Percentiles rank a stretch among this genome's conserved stretches.
These are phyloP conservation scores for Phyllopteryx taeniolatus DNA, from an alignment of 2,113 vertebrate genomes.

Conservation along the genomic window DNA sequence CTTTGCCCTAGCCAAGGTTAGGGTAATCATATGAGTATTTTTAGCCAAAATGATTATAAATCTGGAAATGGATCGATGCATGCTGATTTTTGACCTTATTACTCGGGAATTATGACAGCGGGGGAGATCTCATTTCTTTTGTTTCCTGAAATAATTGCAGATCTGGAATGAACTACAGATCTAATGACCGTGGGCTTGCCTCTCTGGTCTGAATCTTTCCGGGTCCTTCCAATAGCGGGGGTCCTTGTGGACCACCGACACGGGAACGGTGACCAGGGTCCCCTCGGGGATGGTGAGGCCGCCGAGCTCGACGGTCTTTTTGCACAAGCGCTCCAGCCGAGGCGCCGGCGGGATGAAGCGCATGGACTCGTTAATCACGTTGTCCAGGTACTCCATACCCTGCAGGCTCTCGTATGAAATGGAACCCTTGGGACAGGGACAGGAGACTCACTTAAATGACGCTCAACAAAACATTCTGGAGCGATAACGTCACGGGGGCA, in stretches of 20 bases:
- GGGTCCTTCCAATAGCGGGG: conserved; percentile 56
- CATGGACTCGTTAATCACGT: conserved; percentile 49
- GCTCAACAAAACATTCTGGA: no score
- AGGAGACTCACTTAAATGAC: neutral
- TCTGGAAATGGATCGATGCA: no score
- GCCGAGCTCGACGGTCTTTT: conserved; percentile 44
- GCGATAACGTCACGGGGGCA: no score
- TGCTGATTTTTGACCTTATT: no score
- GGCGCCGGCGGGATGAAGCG: conserved; percentile 47
- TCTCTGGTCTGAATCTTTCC: conserved; percentile 58
- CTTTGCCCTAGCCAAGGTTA: no score
- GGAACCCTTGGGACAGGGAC: conserved; percentile 21
- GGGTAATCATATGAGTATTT: no score
- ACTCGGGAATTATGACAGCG: no score
- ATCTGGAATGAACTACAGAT: no score
- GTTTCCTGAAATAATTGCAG: neutral
- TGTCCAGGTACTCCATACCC: conserved; percentile 57
- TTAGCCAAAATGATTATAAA: no score
- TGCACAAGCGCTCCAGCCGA: conserved; percentile 57
- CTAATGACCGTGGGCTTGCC: conserved; percentile 27
- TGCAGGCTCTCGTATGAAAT: conserved; percentile 40
- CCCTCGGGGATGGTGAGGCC: conserved; percentile 54
- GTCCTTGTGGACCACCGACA: conserved; percentile 38
- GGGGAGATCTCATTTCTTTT: neutral
- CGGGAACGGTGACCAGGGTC: conserved; percentile 38